phyloP scores from a whole-genome alignment of 2,888 invertebrate species.

The Thelaira solivaga region DNA sequence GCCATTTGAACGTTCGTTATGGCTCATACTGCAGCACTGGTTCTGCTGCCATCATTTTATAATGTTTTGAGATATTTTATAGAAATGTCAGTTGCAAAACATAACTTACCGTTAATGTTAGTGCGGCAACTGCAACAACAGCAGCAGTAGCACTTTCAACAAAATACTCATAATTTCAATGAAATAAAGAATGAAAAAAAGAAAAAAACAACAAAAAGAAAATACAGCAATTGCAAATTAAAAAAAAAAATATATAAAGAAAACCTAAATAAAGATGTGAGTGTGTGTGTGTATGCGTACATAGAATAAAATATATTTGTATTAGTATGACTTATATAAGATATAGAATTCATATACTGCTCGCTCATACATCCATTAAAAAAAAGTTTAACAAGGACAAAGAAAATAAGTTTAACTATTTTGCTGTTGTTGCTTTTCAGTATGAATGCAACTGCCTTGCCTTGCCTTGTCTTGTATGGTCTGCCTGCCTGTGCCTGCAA shows the following conservation, averaged over 20 bases:
- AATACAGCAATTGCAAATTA: slow-evolving; percentile 16
- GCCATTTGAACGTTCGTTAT: not conserved
- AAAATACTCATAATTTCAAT: slow-evolving; percentile 55
- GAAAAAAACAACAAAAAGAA: slow-evolving; percentile 10
- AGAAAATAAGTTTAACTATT: slow-evolving; percentile 29
- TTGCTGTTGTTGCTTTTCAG: slow-evolving; percentile 9
- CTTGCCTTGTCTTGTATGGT: too few species aligned
- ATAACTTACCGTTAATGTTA: slow-evolving; percentile 63
- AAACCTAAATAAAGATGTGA: slow-evolving; percentile 34
- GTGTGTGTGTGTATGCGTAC: too few species aligned
- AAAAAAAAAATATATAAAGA: slow-evolving; percentile 10
- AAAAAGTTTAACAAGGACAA: slow-evolving; percentile 39
- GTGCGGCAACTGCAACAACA: slow-evolving; percentile 26
- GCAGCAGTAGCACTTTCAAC: slow-evolving; percentile 31
- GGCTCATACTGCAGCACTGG: not conserved
- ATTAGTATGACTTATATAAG: too few species aligned
- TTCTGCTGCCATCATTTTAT: slow-evolving; percentile 53
- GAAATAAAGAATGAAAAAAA: slow-evolving; percentile 10
- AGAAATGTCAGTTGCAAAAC: slow-evolving; percentile 65
- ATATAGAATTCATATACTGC: slow-evolving; percentile 40
- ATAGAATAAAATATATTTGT: slow-evolving; percentile 15
- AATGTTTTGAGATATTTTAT: slow-evolving; percentile 64
- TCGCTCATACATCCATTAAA: slow-evolving; percentile 7
- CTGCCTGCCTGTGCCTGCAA: slow-evolving; percentile 40
- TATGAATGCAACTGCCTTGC: slow-evolving; percentile 37